phyloP scores from a whole-genome alignment of 1,140 invertebrate genomes.

The Hesperophylax magnus region DNA sequence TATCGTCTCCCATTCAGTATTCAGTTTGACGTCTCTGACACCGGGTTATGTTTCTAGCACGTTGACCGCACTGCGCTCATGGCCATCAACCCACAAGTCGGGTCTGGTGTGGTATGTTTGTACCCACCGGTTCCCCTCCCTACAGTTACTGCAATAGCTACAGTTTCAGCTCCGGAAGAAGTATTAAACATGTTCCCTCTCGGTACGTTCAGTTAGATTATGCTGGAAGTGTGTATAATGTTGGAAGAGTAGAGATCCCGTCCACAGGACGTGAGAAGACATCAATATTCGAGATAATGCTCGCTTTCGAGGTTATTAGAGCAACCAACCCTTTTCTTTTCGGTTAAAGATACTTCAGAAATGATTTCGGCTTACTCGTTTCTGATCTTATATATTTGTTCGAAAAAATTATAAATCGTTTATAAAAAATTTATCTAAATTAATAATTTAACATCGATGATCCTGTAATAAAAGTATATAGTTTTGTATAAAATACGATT shows the following conservation, averaged over 20 bases:
- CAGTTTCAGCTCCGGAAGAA: conserved; percentile 32
- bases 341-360: conserved; percentile 40
- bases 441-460: conserved; percentile 57
- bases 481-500: conserved; percentile 59
- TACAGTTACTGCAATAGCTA: not conserved
- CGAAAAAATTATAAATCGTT: conserved; percentile 41
- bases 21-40: conserved; percentile 36
- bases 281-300: conserved; percentile 29
- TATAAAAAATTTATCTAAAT: conserved; percentile 53
- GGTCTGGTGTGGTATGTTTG: not conserved
- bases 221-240: conserved; percentile 4
- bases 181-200: conserved; percentile 12
- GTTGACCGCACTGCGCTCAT: conserved; percentile 61
- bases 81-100: conserved; percentile 12
- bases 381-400: conserved; percentile 43
- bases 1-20: conserved; percentile 43
- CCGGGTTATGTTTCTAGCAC: conserved; percentile 66
- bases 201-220: not conserved
- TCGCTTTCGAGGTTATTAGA: conserved; percentile 43
- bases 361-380: conserved; percentile 49
- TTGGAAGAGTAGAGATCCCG: conserved; percentile 13
- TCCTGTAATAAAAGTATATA: conserved; percentile 59
- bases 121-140: not conserved
- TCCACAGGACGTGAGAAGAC: not conserved
- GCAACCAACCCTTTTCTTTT: conserved; percentile 8